Percentiles rank a stretch among this genome's conserved stretches.
phyloP scores from a whole-genome alignment of 2,113 vertebrate species.

The Passer domesticus region DNA sequence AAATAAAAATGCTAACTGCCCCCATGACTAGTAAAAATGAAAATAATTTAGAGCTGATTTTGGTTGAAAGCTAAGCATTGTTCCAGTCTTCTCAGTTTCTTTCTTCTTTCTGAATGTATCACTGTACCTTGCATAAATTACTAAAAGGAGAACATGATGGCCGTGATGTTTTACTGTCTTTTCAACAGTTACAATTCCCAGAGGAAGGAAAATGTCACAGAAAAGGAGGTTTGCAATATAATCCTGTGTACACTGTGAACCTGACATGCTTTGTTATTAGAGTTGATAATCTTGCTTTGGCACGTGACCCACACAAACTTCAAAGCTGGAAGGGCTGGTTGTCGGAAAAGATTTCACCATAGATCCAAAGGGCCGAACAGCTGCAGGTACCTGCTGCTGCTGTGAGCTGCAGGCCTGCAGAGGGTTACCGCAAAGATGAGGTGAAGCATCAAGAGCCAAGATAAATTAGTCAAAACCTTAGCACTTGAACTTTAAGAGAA shows the following conservation, averaged over 20 bases:
- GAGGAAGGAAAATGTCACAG: background rate
- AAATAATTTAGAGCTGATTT: background rate
- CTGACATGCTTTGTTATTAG: background rate
- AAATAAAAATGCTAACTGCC: background rate
- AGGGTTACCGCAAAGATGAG: background rate
- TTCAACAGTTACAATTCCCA: background rate
- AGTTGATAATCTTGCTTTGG: background rate
- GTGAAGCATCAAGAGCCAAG: background rate
- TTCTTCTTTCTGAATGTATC: background rate
- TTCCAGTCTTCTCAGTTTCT: background rate
- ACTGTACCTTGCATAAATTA: background rate
- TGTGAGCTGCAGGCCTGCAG: background rate
- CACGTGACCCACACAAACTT: background rate
- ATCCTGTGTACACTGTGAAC: background rate
- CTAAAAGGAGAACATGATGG: background rate
- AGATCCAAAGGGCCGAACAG: background rate
- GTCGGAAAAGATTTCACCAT: background rate
- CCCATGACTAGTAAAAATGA: background rate
- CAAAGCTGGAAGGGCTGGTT: background rate
- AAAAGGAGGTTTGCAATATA: background rate
- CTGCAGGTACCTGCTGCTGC: background rate
- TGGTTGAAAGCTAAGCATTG: background rate
- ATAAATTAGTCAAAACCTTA: background rate
- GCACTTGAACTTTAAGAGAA: background rate
- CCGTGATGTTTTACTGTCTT: rapidly evolving